These are phyloP conservation scores for Eutolmus rufibarbis DNA, from an alignment of 2,888 invertebrate genomes.

Conservation along the genomic window DNA sequence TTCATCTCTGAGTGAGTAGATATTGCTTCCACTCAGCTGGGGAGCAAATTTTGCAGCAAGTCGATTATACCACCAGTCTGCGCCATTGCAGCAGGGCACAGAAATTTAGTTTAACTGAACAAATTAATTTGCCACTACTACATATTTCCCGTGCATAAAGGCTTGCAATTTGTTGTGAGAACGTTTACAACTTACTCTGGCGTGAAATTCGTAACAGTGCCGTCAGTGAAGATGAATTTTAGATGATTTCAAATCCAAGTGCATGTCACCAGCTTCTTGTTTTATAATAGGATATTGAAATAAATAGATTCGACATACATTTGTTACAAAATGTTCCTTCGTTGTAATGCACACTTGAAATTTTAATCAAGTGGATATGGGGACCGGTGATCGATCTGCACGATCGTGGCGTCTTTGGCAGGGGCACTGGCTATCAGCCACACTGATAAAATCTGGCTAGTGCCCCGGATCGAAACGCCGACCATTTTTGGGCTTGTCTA, in stretches of 20 bases:
- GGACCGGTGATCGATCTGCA: no score
- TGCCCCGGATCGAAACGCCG: no score
- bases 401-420: no score
- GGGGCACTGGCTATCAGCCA: no score
- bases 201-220: background rate
- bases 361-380: no score
- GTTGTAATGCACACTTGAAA: no score
- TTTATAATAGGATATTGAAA: background rate
- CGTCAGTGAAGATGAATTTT: background rate
- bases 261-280: no score
- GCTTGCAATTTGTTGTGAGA: background rate
- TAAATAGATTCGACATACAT: background rate
- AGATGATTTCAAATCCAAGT: background rate
- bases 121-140: conserved; percentile 5
- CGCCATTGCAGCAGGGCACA: background rate
- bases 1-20: background rate
- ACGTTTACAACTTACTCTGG: background rate
- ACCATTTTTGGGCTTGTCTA: no score
- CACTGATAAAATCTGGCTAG: no score
- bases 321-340: no score
- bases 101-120: background rate
- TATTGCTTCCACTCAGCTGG: conserved; percentile 13
- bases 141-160: background rate
- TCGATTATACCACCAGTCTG: background rate
- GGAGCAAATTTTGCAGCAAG: conserved; percentile 5